phyloP scores from a whole-genome alignment of 2,113 vertebrate genomes.

The Equus quagga region DNA sequence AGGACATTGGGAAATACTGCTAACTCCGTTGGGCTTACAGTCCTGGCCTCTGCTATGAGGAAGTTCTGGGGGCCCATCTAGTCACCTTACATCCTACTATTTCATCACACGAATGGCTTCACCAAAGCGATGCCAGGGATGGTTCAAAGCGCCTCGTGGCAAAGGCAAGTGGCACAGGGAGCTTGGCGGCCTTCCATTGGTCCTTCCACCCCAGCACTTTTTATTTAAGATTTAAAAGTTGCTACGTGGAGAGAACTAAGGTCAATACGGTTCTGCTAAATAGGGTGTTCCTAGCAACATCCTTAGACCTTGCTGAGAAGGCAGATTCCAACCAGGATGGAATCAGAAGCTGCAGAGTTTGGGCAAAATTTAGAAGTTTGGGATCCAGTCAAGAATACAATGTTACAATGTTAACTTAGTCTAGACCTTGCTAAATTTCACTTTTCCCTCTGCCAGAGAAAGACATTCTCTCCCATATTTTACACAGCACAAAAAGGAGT shows the following conservation, averaged over 20 bases:
- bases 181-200: not conserved
- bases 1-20: slow-evolving; percentile 49
- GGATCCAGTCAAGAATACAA: not conserved
- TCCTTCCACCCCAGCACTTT: not conserved
- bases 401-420: not conserved
- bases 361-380: not conserved
- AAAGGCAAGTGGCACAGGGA: not conserved
- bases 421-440: not conserved
- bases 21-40: slow-evolving; percentile 40
- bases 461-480: not conserved
- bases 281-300: not conserved
- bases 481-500: not conserved
- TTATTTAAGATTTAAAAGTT: slow-evolving; percentile 60
- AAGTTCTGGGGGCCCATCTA: slow-evolving; percentile 67
- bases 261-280: not conserved
- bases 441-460: not conserved
- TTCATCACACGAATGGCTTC: slow-evolving; percentile 65
- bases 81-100: slow-evolving; percentile 75
- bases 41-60: slow-evolving; percentile 77
- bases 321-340: not conserved
- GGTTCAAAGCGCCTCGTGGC: not conserved
- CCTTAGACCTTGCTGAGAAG: slow-evolving; percentile 27
- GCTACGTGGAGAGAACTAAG: not conserved
- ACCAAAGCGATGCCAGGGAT: slow-evolving; percentile 50
- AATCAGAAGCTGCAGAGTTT: not conserved